Percentiles rank a stretch among this genome's conserved stretches.
phyloP scores from a whole-genome alignment of 2,797 vertebrate genomes.

The Chelonia mydas region DNA sequence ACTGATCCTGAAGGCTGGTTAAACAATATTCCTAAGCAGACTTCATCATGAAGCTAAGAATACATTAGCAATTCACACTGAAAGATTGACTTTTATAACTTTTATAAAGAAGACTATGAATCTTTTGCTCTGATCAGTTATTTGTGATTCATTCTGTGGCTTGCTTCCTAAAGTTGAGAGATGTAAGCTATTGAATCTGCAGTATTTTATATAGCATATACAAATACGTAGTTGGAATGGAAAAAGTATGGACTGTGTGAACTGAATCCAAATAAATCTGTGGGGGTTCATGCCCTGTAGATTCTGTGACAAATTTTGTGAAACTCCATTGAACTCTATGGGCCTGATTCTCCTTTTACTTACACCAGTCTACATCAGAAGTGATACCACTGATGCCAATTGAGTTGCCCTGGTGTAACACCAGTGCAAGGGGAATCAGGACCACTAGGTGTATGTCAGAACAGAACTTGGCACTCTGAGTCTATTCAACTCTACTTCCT shows the following conservation, averaged over 20 bases:
- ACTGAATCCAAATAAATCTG: neutral
- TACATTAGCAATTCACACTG: neutral
- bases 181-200: neutral
- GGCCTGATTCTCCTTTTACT: neutral
- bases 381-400: neutral
- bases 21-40: neutral
- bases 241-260: neutral
- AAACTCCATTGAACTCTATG: neutral
- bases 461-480: neutral
- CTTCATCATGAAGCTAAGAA: neutral
- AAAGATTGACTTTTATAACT: neutral
- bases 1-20: neutral
- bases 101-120: neutral
- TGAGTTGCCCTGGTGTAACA: neutral
- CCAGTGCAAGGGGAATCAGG: neutral
- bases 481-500: neutral
- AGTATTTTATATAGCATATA: neutral
- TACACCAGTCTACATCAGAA: neutral
- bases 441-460: neutral
- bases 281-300: neutral
- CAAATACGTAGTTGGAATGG: neutral
- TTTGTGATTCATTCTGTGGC: neutral
- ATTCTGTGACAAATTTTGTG: neutral
- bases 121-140: neutral
- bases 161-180: neutral